Conservation (phyloP, 2,113 vertebrate genomes). For the Eonycteris spelaea region DNA sequence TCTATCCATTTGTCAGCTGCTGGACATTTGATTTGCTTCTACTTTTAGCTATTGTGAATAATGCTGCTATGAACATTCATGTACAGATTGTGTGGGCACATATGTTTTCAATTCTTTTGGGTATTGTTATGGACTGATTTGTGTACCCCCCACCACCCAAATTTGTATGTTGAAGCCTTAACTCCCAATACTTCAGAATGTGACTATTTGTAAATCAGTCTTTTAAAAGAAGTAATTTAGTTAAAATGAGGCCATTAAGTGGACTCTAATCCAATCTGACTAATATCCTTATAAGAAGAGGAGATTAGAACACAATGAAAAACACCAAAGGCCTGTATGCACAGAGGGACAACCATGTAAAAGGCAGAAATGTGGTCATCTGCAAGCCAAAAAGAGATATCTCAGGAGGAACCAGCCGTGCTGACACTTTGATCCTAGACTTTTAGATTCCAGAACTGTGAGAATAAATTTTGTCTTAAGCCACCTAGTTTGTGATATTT, state of each 20-base stretch:
- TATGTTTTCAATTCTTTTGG: not conserved
- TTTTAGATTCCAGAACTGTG: not conserved
- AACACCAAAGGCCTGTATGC: not conserved
- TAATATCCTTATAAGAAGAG: not conserved
- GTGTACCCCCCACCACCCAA: not conserved
- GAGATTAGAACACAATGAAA: not conserved
- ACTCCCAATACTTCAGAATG: not conserved
- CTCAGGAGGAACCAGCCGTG: not conserved
- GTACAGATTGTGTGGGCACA: not conserved
- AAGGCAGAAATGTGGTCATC: too few relatives aligned
- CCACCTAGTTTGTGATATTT: not conserved
- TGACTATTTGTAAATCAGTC: not conserved
- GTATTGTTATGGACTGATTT: not conserved
- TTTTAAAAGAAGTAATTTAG: not conserved
- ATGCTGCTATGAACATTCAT: not conserved
- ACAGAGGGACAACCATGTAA: not conserved
- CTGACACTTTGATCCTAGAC: not conserved
- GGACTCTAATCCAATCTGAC: not conserved
- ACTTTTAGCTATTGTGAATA: not conserved
- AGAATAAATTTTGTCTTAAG: not conserved
- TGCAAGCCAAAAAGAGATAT: not conserved
- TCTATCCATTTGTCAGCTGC: not conserved
- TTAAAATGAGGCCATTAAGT: not conserved
- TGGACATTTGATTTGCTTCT: not conserved
- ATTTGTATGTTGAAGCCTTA: not conserved